phyloP scores from a whole-genome alignment of 2,797 vertebrate species.

The Rhinoraja longicauda region DNA sequence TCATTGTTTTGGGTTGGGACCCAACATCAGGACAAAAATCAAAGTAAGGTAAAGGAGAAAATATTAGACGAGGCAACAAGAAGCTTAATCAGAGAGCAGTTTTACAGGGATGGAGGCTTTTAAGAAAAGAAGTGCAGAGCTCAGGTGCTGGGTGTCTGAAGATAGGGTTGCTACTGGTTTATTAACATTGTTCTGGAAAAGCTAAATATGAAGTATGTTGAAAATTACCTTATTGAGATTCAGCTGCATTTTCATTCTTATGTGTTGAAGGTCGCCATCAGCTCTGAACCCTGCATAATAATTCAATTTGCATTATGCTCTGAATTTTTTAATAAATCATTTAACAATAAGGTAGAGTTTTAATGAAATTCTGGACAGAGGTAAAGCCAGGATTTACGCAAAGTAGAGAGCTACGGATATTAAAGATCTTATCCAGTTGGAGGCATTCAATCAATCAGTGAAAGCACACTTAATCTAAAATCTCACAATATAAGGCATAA shows the following conservation, averaged over 20 bases:
- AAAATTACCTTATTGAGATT: neutral
- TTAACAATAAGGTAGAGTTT: neutral
- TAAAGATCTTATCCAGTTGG: conserved; percentile 49
- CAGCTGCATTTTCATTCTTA: neutral
- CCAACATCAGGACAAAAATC: neutral
- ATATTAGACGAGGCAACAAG: neutral
- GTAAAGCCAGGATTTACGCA: neutral
- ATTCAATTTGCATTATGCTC: conserved; percentile 19
- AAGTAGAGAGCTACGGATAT: conserved; percentile 43
- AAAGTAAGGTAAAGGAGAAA: neutral
- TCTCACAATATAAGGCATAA: neutral
- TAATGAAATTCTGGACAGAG: neutral
- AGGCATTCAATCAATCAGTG: conserved; percentile 41
- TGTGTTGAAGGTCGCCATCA: neutral
- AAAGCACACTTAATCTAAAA: neutral
- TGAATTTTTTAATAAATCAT: conserved; percentile 4
- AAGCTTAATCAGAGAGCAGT: neutral
- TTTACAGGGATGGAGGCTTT: neutral
- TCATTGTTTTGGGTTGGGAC: no score
- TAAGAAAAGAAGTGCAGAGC: neutral
- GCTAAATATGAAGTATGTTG: neutral
- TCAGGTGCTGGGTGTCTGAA: neutral
- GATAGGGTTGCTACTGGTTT: neutral
- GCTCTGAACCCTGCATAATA: neutral
- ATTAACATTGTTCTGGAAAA: neutral